Percentiles rank a stretch among this genome's conserved stretches.
Evolutionary conservation across 2,888 invertebrate species (phyloP).

Genomic region (Rotaria socialis): DNA sequence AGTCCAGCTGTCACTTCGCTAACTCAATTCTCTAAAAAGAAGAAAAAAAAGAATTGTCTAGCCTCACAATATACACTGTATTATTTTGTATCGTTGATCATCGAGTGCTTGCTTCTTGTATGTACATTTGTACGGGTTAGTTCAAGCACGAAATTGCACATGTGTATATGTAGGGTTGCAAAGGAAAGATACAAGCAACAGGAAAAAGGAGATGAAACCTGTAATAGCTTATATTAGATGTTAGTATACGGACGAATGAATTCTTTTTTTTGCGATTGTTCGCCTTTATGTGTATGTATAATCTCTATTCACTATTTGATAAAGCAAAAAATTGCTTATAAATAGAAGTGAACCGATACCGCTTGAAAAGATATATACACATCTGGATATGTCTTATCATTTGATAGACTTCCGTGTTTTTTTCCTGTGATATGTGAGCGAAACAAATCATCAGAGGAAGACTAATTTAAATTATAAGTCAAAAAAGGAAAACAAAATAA

Average conservation of each 20-base stretch:
- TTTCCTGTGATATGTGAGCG: neutral
- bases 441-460: no score
- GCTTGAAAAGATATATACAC: neutral
- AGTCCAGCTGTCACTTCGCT: neutral
- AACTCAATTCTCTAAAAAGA: neutral
- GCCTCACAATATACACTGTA: neutral
- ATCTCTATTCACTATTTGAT: neutral
- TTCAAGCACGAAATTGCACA: slow-evolving; percentile 3
- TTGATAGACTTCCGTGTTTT: neutral
- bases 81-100: neutral
- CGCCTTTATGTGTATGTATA: neutral
- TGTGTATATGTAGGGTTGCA: slow-evolving; percentile 13
- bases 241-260: slow-evolving; percentile 24
- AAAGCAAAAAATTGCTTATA: neutral
- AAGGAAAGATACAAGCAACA: neutral
- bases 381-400: slow-evolving; percentile 26
- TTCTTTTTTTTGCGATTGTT: neutral
- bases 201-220: slow-evolving; percentile 15
- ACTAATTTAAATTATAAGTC: no score
- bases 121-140: neutral
- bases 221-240: slow-evolving; percentile 25
- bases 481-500: no score
- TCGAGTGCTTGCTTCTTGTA: neutral
- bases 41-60: neutral
- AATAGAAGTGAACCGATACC: neutral